phyloP scores from a whole-genome alignment of 2,113 vertebrate species.

The Phalacrocorax pelagicus region DNA sequence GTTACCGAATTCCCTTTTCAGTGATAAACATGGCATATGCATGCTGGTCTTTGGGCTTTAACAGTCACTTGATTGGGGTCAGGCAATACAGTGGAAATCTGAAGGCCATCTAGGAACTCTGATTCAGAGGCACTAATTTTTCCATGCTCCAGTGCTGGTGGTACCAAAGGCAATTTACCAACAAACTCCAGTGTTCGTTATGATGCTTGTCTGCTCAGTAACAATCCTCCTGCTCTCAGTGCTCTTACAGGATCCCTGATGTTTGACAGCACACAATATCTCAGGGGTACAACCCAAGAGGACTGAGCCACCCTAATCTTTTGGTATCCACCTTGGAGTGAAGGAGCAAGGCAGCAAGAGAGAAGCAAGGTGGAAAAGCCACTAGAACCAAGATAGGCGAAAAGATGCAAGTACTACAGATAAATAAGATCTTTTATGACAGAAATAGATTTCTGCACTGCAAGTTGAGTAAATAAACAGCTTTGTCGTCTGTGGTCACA shows the following conservation, averaged over 20 bases:
- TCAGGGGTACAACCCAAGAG: neutral
- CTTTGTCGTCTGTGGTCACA: neutral
- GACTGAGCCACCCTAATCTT: neutral
- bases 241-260: neutral
- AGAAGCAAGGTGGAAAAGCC: neutral
- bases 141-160: neutral
- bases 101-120: neutral
- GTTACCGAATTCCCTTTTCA: neutral
- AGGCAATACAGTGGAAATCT: neutral
- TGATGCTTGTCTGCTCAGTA: neutral
- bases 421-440: neutral
- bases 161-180: neutral
- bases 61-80: neutral
- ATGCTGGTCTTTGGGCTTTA: neutral
- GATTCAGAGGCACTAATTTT: conserved; percentile 3
- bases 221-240: neutral
- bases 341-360: neutral
- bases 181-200: neutral
- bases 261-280: neutral
- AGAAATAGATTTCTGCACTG: neutral
- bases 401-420: neutral
- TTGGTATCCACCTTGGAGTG: neutral
- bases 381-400: neutral
- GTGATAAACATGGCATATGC: neutral
- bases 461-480: neutral